These are phyloP conservation scores for Potamarius usumacintae DNA, from an alignment of 2,113 vertebrate species.

Conservation along the genomic window DNA sequence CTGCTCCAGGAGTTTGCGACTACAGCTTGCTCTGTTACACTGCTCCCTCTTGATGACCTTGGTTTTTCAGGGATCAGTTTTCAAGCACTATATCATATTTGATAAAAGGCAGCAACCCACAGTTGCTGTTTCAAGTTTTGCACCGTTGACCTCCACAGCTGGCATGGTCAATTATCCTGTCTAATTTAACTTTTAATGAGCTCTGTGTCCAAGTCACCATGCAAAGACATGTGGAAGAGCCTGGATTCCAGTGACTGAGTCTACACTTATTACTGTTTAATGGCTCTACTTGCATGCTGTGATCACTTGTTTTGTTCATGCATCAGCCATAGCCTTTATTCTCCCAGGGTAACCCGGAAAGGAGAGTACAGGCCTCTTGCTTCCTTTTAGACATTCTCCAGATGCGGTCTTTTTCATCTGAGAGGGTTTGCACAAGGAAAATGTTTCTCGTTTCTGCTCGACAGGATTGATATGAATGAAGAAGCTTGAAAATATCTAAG, in stretches of 20 bases:
- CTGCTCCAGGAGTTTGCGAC: background rate
- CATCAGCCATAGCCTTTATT: background rate
- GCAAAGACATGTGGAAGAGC: background rate
- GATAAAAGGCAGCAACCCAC: background rate
- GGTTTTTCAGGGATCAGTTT: background rate
- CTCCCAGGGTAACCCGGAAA: background rate
- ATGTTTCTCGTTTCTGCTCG: background rate
- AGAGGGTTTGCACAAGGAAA: background rate
- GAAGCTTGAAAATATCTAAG: background rate
- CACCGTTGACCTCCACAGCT: background rate
- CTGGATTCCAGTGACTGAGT: background rate
- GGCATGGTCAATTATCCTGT: background rate
- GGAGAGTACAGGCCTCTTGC: background rate
- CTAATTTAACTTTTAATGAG: background rate
- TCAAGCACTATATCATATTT: background rate
- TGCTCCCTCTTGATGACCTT: background rate
- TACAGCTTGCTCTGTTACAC: background rate
- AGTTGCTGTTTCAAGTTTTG: background rate
- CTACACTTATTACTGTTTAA: background rate
- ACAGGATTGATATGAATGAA: background rate
- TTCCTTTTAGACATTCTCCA: background rate
- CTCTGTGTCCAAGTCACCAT: background rate
- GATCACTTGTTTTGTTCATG: background rate
- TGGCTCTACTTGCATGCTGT: background rate
- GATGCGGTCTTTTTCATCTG: constrained; percentile 18